Base-by-base conservation (phyloP, 2,797 vertebrate species). In the Acipenser ruthenus region DNA sequence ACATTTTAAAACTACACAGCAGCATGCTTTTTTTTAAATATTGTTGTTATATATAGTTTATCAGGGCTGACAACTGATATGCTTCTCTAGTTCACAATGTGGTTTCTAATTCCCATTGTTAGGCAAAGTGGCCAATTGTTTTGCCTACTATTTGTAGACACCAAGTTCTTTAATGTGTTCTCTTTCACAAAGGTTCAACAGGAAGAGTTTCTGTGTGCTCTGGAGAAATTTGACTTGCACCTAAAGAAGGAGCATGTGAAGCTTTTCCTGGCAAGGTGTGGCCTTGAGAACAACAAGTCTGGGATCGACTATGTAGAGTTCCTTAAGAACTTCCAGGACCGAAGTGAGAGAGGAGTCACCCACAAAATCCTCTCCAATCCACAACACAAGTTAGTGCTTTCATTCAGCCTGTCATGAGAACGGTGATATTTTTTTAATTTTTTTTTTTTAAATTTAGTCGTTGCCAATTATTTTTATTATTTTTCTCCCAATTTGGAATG, bases 311-410 rank as follows among this genome's bases (percentile, higher is more conserved):
- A 77, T 63, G 63, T 75, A 47, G 70, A 77, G 68, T 69, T 85
- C 6, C 2, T 75, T 9, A 68, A 55, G 71, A 74, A 69, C 10
- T 78, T 83, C 37, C 75, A 81, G 67, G 67, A 82, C 72, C 11
- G n/a, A 5, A 75, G 80, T 59, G 69, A 64, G 9, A 69, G 74
- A 15, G 49, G 71, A 11, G 49, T 82, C 63, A 71, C 69, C 2
- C 77, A 80, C 66, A 78, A 73, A 69, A 82, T 84, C 65, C 73
- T 82, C 23, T 73, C 75, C 61, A 76, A 82, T 63, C 77, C 79
- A 7, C 73, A 79, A 58, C 74, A 83, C 62, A 68, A 79, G 74
- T 74, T 23, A 75, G 70, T 67, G 63, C 6, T 63, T 59, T 48
- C 11, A 37, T 37, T 37, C 37, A 37, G 37, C 37, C 4, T 37